Evolutionary conservation across 1,140 invertebrate species (phyloP), one percentile per base, ranked within the genome.

Genomic region (Trypoxylus dichotomus): DNA sequence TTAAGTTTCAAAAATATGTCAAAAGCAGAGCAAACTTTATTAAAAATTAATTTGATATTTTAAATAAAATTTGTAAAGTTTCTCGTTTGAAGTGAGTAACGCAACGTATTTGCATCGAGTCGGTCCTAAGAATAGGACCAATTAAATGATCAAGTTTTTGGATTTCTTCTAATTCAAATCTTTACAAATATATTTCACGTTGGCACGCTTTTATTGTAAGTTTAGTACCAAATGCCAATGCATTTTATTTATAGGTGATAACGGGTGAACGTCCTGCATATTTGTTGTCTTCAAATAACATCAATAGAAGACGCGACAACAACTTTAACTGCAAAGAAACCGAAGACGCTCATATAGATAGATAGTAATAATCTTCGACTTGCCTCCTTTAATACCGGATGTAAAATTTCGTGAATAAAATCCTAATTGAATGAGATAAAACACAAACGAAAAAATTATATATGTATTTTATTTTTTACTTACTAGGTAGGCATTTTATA

Each of bases 281-380:
- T 54, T 43, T 79, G 15, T 25, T 79, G 63, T 80, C 80, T 8
- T 77, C 79, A 8, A 79, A 77, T 76, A 79, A 78, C 37, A 80
- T 76, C 63, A 80, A 76, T 71, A 79, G 75, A 42, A 79, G 79
- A 76, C 81, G 84, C 71, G 83, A 85, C 76, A 84, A 80, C 79
- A 85, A 85, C 79, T 82, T 81, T 79, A 85, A 85, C 74, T 84
- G 83, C 80, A 84, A 81, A 71, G 79, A 80, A 74, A 81, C 82
- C 6, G 82, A 85, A 80, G 82, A 84, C 43, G 74, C 43, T n/a
- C 74, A 75, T 47, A 29, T 75, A 54, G 41, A 19, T 75, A 68
- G 60, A 68, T 68, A 68, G 24, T 68, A 68, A 68, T 68, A 24
- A 27, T 68, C 24, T 68, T 68, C 60, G 24, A 68, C 60, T 29